Evolutionary conservation across 2,888 invertebrate genomes (phyloP), one percentile per base, ranked within the genome.

Genomic region (Hyles lineata): DNA sequence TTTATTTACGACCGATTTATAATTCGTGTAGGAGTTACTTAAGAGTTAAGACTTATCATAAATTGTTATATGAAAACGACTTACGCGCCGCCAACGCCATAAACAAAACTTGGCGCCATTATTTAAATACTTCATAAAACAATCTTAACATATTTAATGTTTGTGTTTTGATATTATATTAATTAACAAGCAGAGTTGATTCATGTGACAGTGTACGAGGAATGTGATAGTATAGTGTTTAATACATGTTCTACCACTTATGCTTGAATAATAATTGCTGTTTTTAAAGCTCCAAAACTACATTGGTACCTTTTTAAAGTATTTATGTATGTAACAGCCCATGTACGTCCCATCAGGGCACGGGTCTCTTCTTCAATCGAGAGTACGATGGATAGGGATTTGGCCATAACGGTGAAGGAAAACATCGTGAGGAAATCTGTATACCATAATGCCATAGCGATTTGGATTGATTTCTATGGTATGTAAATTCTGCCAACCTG

Each of bases 1-100:
- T 67, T 67, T 67, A 67, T 67, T 50, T 76, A 79, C 78, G 67
- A 67, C 67, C 67, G 67, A 72, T 72, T 72, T 59, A 72, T 69
- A 67, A 59, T 50, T 67, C 67, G 67, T 67, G 67, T 81, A 76
- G 80, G 77, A 78, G 81, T 76, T 70, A 76, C 55, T 55, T 55
- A 55, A 21, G 21, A 23, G 43, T 50, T 67, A 67, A 21, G 21
- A 23, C 67, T 50, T 67, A 67, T 35, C 67, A 67, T 67, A 67
- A 67, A 67, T 50, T 67, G 50, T 50, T 67, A 67, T 67, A 50
- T 21, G 50, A 50, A 67, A 67, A 7, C 21, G 43, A 67, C 63
- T 43, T 62, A 62, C 32, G 63, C 50, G 23, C 50, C 67, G 67
- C 67, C 43, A 3, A 23, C 15, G 67, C 43, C 21, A 50, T 50